Conservation (phyloP, 2,797 vertebrate species). For the Chloroceryle amazona region DNA sequence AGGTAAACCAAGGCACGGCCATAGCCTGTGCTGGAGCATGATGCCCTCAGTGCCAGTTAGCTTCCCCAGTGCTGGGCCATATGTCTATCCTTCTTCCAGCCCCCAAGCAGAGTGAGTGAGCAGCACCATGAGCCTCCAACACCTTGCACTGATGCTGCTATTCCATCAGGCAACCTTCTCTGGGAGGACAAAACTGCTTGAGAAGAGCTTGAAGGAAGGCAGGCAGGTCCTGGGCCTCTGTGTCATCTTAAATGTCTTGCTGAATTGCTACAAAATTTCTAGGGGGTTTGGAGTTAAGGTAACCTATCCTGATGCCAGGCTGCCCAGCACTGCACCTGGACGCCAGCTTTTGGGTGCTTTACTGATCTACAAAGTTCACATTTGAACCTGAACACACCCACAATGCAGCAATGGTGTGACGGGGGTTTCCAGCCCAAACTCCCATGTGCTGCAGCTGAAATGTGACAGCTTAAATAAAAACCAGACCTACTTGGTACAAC, state of each 20-base stretch:
- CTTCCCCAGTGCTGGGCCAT: fast-evolving
- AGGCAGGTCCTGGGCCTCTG: background rate
- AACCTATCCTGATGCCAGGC: background rate
- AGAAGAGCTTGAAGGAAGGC: background rate
- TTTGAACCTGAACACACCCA: background rate
- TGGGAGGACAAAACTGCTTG: background rate
- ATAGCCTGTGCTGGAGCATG: background rate
- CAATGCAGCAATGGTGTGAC: fast-evolving
- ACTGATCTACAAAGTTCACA: background rate
- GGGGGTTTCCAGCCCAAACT: background rate
- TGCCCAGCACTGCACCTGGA: background rate
- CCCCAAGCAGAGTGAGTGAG: background rate
- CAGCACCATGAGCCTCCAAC: background rate
- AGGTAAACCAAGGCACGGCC: background rate
- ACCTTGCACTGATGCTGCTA: background rate
- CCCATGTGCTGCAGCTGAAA: background rate
- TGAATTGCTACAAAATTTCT: background rate
- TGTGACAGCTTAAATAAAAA: background rate
- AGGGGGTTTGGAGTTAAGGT: background rate
- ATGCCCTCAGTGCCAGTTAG: background rate
- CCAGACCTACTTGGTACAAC: fast-evolving
- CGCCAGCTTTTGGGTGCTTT: background rate
- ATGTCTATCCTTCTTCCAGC: background rate
- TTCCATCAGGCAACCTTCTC: background rate
- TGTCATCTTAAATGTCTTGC: background rate